phyloP scores from a whole-genome alignment of 2,888 invertebrate genomes.

The Adineta ricciae region DNA sequence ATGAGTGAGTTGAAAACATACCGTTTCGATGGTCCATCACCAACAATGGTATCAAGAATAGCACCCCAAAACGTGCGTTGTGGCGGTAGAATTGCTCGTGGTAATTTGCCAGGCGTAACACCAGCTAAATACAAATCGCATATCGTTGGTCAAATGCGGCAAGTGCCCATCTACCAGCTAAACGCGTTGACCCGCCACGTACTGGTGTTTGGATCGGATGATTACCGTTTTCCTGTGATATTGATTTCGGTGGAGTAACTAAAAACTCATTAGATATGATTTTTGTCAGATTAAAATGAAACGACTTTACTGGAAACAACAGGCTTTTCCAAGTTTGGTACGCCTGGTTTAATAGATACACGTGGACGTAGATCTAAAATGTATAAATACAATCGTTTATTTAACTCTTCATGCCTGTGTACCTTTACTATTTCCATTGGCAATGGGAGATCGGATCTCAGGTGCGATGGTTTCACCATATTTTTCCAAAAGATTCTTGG shows the following conservation, averaged over 20 bases:
- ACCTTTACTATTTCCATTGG: not conserved
- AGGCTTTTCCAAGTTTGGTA: not conserved
- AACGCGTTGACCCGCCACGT: not conserved
- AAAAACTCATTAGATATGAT: not conserved
- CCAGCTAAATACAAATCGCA: not conserved
- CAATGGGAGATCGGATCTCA: not conserved
- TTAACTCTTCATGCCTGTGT: no score
- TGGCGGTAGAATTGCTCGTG: not conserved
- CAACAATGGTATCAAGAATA: not conserved
- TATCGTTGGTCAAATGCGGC: no score
- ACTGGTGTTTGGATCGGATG: not conserved
- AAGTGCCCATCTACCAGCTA: not conserved
- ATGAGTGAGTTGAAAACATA: not conserved
- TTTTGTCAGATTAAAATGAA: not conserved
- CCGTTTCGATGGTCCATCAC: slow-evolving; percentile 20
- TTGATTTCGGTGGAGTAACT: not conserved
- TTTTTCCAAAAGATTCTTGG: not conserved
- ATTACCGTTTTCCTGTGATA: not conserved
- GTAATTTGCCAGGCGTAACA: slow-evolving; percentile 16
- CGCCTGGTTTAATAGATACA: not conserved
- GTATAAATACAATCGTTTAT: not conserved
- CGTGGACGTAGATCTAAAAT: not conserved
- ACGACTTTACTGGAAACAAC: not conserved
- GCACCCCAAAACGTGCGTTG: slow-evolving; percentile 1
- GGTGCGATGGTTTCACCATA: not conserved